Percentiles rank a stretch among this genome's conserved stretches.
These are phyloP conservation scores for Nephrotoma flavescens DNA, from an alignment of 2,888 invertebrate genomes.

Conservation along the genomic window DNA sequence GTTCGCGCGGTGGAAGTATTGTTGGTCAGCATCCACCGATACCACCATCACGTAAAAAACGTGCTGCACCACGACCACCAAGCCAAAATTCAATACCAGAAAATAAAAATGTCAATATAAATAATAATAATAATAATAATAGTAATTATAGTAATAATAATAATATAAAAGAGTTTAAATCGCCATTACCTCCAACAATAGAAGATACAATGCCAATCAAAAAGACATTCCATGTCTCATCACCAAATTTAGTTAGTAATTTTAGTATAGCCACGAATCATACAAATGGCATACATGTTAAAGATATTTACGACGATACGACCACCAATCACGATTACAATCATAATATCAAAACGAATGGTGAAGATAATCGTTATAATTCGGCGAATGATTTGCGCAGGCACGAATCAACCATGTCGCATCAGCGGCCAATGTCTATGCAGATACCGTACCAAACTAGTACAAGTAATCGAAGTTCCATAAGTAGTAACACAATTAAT, in stretches of 20 bases:
- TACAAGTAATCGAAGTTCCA: background rate
- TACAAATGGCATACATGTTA: background rate
- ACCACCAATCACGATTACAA: background rate
- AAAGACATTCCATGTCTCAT: constrained; percentile 27
- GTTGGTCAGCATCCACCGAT: constrained; percentile 14
- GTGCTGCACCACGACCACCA: constrained; percentile 28
- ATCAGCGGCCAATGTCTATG: background rate
- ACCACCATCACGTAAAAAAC: constrained; percentile 28
- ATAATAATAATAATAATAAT: constrained; percentile 3
- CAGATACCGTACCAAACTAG: background rate
- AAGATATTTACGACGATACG: background rate
- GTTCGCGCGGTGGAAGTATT: constrained; percentile 17
- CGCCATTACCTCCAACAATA: constrained; percentile 2
- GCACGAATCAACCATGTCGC: background rate
- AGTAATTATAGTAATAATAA: background rate
- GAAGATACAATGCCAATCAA: constrained; percentile 10
- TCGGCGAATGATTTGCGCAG: background rate
- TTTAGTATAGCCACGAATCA: background rate
- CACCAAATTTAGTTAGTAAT: constrained; percentile 22
- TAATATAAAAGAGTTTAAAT: constrained; percentile 1
- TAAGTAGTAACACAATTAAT: background rate
- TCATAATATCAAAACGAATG: background rate
- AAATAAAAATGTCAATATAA: constrained; percentile 14
- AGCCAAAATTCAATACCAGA: constrained; percentile 28
- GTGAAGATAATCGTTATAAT: background rate